Evolutionary conservation across 2,113 vertebrate species (phyloP).

Genomic region (Motacilla tschutschensis): DNA sequence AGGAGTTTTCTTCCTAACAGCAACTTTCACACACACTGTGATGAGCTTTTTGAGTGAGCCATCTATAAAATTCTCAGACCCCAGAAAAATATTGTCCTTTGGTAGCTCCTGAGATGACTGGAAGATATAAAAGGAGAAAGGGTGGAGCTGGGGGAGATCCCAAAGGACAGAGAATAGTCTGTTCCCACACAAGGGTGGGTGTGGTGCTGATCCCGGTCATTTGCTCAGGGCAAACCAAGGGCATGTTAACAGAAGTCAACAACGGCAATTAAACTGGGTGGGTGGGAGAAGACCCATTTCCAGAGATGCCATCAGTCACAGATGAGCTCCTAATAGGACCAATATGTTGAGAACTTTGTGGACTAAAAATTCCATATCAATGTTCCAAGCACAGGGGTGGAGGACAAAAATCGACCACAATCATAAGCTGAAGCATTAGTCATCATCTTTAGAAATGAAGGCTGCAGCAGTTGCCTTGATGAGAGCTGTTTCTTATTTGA

Average conservation of each 20-base stretch:
- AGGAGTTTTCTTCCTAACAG: not conserved
- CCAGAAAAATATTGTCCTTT: not conserved
- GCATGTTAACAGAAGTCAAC: not conserved
- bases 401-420: not conserved
- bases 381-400: not conserved
- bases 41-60: not conserved
- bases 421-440: not conserved
- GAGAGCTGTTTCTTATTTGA: not conserved
- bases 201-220: not conserved
- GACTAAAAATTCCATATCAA: not conserved
- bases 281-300: not conserved
- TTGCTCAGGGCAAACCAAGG: not conserved
- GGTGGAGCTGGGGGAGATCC: not conserved
- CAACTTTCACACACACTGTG: not conserved
- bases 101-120: not conserved
- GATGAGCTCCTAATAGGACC: not conserved
- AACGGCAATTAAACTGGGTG: not conserved
- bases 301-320: not conserved
- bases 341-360: not conserved
- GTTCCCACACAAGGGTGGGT: slow-evolving; percentile 11
- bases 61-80: not conserved
- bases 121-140: slow-evolving; percentile 7
- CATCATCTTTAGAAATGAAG: not conserved
- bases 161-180: not conserved
- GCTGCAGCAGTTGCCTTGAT: not conserved